Evolutionary conservation across 2,797 vertebrate genomes (phyloP), one percentile per base, ranked within the genome.

Genomic region (Ctenosaura bakeri): DNA sequence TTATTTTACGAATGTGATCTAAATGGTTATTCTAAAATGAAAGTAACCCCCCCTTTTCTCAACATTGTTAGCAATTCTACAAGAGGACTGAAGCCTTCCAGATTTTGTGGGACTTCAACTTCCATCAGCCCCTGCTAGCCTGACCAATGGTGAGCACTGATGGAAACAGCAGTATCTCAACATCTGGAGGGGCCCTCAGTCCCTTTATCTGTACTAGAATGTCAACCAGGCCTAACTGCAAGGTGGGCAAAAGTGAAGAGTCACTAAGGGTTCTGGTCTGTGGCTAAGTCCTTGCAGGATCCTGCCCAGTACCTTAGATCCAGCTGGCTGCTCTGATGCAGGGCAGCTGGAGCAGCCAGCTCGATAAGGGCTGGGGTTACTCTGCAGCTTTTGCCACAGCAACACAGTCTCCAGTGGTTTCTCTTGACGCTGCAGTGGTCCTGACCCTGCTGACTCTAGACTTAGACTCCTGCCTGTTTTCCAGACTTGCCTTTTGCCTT

Each of bases 1-100:
- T 62, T 90, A 93, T 95, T 89, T 81, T 62, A 86, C 80, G 83
- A 66, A 4, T 86, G 50, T 0, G 85, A 64, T 16, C 26, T 62
- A 91, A 83, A 84, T 52, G 50, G 14, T 38, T 86, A 56, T 71
- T 90, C 81, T 83, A 76, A 87, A 2, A 88, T 66, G 46, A 90
- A 86, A 78, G 73, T 62, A 26, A 18, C 13, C 20, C 29, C 14
- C 35, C 13, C 20, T 46, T 85, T 84, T 59, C 76, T 52, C 82
- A 79, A 16, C 74, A 86, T n/a, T 90, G 82, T 79, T 89, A 46
- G 35, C n/a, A 78, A 92, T 50, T 64, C 9, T 24, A 29, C n/a
- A 87, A 91, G 42, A 52, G 42, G 18, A 52, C 42, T 38, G 1
- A 26, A 2, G 20, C 2, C 9, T 7, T 24, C 74, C 38, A 46